Evolutionary conservation across 2,113 vertebrate genomes (phyloP).

Genomic region (Rhagologus leucostigma): DNA sequence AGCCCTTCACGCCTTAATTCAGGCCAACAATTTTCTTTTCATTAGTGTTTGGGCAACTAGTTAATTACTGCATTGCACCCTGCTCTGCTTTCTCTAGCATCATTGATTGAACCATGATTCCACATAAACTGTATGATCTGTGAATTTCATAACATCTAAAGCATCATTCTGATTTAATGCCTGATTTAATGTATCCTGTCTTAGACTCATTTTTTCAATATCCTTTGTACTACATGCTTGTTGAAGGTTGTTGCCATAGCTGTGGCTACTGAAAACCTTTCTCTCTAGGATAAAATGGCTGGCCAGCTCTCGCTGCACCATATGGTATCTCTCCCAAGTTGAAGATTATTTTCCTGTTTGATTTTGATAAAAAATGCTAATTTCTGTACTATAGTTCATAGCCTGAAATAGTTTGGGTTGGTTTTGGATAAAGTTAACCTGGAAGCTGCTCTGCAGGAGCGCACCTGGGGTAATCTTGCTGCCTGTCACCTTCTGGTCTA

Average conservation of each 20-base stretch:
- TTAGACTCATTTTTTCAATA: neutral
- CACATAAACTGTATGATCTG: neutral
- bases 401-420: neutral
- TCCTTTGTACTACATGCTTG: neutral
- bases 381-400: neutral
- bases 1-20: neutral
- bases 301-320: accelerated
- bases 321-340: neutral
- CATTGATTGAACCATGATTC: neutral
- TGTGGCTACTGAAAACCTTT: neutral
- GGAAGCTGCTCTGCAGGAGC: neutral
- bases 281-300: neutral
- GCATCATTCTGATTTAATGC: neutral
- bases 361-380: neutral
- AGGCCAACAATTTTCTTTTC: neutral
- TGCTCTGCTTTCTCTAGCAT: neutral
- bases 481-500: neutral
- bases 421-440: neutral
- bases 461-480: neutral
- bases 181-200: neutral
- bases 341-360: neutral
- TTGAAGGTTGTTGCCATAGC: neutral
- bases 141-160: neutral
- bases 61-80: neutral
- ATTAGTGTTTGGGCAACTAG: neutral